These are phyloP conservation scores for Acanthis flammea DNA, from an alignment of 2,797 vertebrate species.

Conservation along the genomic window DNA sequence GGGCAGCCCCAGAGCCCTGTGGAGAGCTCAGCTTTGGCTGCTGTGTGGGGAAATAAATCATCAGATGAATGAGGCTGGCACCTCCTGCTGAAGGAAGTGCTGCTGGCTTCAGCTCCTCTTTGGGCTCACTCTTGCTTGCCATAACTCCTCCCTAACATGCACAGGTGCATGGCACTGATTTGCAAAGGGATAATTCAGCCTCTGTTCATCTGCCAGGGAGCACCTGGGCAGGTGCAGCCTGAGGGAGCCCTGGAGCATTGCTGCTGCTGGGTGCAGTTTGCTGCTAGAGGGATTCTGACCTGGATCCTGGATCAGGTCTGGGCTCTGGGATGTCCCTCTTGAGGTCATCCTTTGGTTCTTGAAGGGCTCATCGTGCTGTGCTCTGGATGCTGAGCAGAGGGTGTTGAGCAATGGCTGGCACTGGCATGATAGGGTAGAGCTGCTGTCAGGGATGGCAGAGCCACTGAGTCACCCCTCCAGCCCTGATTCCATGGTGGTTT, in stretches of 20 bases:
- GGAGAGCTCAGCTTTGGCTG: neutral
- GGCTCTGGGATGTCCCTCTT: neutral
- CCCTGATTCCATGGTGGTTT: neutral
- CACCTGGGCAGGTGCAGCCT: neutral
- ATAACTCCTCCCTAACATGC: fast-evolving
- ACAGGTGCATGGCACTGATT: neutral
- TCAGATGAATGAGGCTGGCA: neutral
- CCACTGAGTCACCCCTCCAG: neutral
- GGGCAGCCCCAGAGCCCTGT: neutral
- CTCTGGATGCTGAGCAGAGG: neutral
- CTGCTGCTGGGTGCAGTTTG: neutral
- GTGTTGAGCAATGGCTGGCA: neutral
- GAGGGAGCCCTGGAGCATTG: fast-evolving
- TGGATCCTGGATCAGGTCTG: neutral
- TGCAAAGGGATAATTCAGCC: neutral
- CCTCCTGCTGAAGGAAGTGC: neutral
- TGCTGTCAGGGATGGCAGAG: neutral
- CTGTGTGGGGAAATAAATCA: neutral
- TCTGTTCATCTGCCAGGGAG: neutral
- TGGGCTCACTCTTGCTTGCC: neutral
- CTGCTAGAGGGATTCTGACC: neutral
- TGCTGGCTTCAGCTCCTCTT: neutral
- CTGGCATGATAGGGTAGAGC: fast-evolving
- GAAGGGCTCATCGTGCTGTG: neutral
- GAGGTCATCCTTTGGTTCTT: neutral